Percentiles rank a stretch among this genome's conserved stretches.
These are phyloP conservation scores for Microplitis manilae DNA, from an alignment of 2,888 invertebrate species.

Conservation along the genomic window DNA sequence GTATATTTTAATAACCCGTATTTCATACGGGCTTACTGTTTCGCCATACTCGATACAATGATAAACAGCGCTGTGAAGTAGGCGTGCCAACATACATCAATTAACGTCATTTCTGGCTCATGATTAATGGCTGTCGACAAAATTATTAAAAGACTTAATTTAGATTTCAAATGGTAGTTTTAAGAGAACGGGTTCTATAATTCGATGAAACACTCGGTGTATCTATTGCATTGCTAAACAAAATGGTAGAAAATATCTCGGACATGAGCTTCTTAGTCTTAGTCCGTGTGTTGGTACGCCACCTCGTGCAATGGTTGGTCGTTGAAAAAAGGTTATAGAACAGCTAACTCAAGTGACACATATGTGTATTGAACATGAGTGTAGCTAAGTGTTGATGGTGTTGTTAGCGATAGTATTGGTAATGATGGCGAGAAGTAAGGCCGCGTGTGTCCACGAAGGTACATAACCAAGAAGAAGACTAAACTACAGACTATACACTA, in stretches of 20 bases:
- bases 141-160: constrained; percentile 71
- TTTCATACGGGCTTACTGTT: constrained; percentile 63
- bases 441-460: constrained; percentile 31
- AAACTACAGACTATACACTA: constrained; percentile 45
- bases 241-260: background rate
- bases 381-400: background rate
- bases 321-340: background rate
- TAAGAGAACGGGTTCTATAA: constrained; percentile 30
- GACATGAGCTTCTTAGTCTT: background rate
- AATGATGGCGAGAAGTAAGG: constrained; percentile 31
- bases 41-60: constrained; percentile 51
- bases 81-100: constrained; percentile 61
- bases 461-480: constrained; percentile 21
- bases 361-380: background rate
- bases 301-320: background rate
- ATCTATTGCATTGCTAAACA: background rate
- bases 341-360: background rate
- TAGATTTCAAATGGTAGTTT: constrained; percentile 47
- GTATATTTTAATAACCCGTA: background rate
- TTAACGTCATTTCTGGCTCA: constrained; percentile 65
- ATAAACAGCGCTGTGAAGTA: constrained; percentile 33
- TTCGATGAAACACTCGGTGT: constrained; percentile 15
- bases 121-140: constrained; percentile 67
- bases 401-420: constrained; percentile 7
- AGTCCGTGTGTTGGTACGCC: background rate